phyloP scores from a whole-genome alignment of 2,888 invertebrate species.

The Heliconius erato region DNA sequence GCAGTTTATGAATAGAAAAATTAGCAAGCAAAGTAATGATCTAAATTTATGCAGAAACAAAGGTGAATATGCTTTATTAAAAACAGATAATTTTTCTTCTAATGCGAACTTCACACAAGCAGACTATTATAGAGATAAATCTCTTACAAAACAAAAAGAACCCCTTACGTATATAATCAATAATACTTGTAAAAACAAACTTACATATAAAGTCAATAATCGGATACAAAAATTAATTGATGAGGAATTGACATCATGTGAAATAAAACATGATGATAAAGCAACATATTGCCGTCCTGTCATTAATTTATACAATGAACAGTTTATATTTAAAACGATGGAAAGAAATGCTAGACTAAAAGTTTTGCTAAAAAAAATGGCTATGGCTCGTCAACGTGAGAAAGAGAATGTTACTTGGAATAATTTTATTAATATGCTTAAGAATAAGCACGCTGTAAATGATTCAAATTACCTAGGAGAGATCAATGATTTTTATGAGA shows the following conservation, averaged over 20 bases:
- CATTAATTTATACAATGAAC: constrained; percentile 59
- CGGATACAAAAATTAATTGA: neutral
- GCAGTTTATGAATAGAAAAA: constrained; percentile 13
- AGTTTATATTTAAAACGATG: constrained; percentile 63
- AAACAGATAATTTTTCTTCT: neutral
- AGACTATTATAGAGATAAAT: neutral
- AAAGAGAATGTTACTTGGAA: constrained; percentile 69
- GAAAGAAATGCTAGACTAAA: constrained; percentile 67
- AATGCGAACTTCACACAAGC: neutral
- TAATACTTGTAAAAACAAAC: constrained; percentile 13
- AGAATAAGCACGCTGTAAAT: constrained; percentile 61
- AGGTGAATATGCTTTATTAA: constrained; percentile 34
- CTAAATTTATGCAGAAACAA: constrained; percentile 29
- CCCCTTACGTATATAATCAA: neutral
- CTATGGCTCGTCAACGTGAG: constrained; percentile 63
- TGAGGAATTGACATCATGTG: constrained; percentile 38
- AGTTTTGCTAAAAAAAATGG: constrained; percentile 62
- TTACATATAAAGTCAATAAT: neutral
- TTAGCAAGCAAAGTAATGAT: constrained; percentile 12
- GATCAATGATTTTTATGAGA: constrained; percentile 59
- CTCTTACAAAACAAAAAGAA: constrained; percentile 1
- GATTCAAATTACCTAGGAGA: constrained; percentile 49
- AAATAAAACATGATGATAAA: constrained; percentile 60
- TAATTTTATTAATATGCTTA: constrained; percentile 71
- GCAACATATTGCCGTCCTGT: constrained; percentile 66